Evolutionary conservation across 2,797 vertebrate species (phyloP).

Genomic region (Microctenopoma lineatum): DNA sequence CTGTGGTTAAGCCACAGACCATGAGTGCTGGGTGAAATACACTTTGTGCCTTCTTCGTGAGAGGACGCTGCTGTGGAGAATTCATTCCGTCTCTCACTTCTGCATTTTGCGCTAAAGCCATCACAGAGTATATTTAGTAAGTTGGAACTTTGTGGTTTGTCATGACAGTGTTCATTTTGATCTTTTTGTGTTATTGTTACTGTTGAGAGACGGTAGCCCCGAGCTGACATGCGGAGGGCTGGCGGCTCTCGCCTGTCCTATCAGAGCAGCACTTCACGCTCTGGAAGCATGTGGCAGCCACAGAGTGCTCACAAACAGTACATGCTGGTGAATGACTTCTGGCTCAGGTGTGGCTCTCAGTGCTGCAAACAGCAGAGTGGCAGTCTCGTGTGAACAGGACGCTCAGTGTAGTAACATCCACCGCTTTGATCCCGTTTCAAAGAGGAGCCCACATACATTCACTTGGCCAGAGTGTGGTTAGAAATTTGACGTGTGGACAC

Average conservation of each 20-base stretch:
- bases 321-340: conserved; percentile 19
- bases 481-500: conserved; percentile 73
- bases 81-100: conserved; percentile 23
- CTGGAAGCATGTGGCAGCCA: conserved; percentile 72
- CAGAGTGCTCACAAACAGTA: conserved; percentile 25
- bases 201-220: background rate
- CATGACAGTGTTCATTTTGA: background rate
- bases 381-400: conserved; percentile 46
- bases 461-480: conserved; percentile 52
- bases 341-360: conserved; percentile 43
- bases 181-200: background rate
- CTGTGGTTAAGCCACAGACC: conserved; percentile 76
- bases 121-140: background rate
- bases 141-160: background rate
- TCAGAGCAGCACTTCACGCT: conserved; percentile 64
- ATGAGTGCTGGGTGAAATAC: conserved; percentile 60
- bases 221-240: conserved; percentile 26
- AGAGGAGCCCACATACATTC: conserved; percentile 53
- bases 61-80: conserved; percentile 44
- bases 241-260: conserved; percentile 57
- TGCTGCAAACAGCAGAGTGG: conserved; percentile 2
- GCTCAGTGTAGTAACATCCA: conserved; percentile 52
- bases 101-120: background rate
- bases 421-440: conserved; percentile 75
- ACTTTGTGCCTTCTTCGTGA: conserved; percentile 53